Evolutionary conservation across 2,113 vertebrate species (phyloP), one percentile per base, ranked within the genome.

Genomic region (Gymnorhina tibicen): DNA sequence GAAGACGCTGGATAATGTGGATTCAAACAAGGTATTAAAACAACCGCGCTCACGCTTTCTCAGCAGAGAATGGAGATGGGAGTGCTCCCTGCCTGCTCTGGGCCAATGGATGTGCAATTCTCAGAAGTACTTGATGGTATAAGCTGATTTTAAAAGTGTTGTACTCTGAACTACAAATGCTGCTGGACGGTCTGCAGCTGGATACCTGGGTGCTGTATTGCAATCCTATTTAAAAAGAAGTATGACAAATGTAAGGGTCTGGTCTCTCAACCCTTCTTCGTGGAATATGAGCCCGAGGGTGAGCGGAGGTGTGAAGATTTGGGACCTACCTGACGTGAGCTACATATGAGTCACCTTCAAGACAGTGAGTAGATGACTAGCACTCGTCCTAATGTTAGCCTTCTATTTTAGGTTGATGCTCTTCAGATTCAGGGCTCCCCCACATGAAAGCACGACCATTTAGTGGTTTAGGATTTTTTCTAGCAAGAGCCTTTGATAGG

Each of bases 381-480:
- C 75, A 18, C 80, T 75, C 2, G 0, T 90, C 93, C 83, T 92
- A 91, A 92, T 75, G 85, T 84, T 86, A 86, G 75, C 70, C 86
- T 91, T 92, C 95, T 96, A 84, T 95, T 96, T 96, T 94, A 73
- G 80, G 84, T 63, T 59, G 85, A 18, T 44, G 78, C 53, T 95
- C 63, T 89, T 93, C 92, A 85, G 35, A 81, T 74, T 75, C 79
- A 91, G 82, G 83, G 68, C 83, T 92, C 93, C 64, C 64, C 10
- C 82, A 75, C 83, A 84, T 0, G 6, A 90, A 94, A 84, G 42
- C 47, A 66, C 2, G 0, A 81, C 68, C 79, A 53, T 80, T 86
- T 93, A 77, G 75, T 68, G 26, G 0, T 2, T 19, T 49, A 46
- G 50, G 6, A 13, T 70, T 77, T 55, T 67, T 93, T 89, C 75